Base-by-base conservation (phyloP, 2,113 vertebrate species). In the Nerophis ophidion region DNA sequence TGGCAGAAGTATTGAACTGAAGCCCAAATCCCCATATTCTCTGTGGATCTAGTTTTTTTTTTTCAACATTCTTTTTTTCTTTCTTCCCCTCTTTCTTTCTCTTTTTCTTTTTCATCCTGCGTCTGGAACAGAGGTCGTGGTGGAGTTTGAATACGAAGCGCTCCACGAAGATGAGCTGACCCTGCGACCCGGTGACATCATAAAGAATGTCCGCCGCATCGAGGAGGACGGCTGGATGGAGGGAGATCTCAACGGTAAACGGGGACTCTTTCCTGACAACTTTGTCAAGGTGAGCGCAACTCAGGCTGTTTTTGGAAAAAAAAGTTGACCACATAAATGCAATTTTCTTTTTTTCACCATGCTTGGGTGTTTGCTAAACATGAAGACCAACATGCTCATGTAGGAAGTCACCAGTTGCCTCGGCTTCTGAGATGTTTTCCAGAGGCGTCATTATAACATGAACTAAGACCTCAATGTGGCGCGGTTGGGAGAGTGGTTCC, bases 211-310 rank as follows among this genome's bases (percentile, higher is more conserved):
- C 74, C 90, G 88, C 70, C 91, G 91, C 51, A 87, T 95, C 4
- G 92, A 95, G 66, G 95, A 98, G 76, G 96, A 98, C 56, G 97
- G 96, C 82, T 99, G 97, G 96, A 87, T 98, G 78, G 95, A 97
- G 82, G 97, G 97, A 40, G 95, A 98, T 15, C 83, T 98, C 36
- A 91, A 94, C 16, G 96, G 95, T 57, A 93, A 63, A 63, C 88
- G 92, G 64, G 97, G 97, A 35, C 89, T 98, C 75, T 99, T 99
- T 71, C 97, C 97, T 5, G 97, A 98, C 85, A 99, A 99, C 86
- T 99, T 98, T 84, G 94, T 98, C 34, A 99, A 96, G 93, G 97
- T 97, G 80, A 89, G 57, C 2, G 12, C 4, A 16, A 8, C n/a
- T n/a, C n/a, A n/a, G n/a, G 40, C 14, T 36, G 14, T 8, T 35